Evolutionary conservation across 2,797 vertebrate genomes (phyloP).

Genomic region (Enoplosus armatus): DNA sequence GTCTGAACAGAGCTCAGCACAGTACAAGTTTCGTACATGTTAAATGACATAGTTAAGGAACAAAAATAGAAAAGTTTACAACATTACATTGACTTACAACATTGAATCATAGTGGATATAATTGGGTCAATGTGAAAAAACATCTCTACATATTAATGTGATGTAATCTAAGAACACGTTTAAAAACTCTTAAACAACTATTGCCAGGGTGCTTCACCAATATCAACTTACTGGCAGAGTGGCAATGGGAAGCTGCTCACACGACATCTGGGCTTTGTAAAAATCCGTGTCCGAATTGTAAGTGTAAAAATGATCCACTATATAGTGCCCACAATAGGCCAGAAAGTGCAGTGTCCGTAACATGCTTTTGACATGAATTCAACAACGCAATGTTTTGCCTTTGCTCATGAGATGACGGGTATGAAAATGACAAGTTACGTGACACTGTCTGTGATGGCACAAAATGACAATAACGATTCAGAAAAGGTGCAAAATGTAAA

Average conservation of each 20-base stretch:
- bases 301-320: background rate
- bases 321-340: background rate
- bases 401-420: background rate
- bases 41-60: conserved; percentile 20
- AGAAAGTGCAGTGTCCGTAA: background rate
- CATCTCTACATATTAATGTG: background rate
- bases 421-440: background rate
- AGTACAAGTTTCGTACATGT: background rate
- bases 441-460: background rate
- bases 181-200: background rate
- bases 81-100: background rate
- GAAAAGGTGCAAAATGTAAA: too few species aligned
- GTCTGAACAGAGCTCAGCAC: conserved; percentile 9
- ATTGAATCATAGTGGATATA: background rate
- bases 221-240: background rate
- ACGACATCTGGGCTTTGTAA: background rate
- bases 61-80: conserved; percentile 31
- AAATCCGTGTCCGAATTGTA: background rate
- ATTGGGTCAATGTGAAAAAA: background rate
- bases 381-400: background rate
- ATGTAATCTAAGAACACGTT: background rate
- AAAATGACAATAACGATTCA: background rate
- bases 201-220: background rate
- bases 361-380: background rate
- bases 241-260: background rate